Percentiles rank a stretch among this genome's conserved stretches.
These are phyloP conservation scores for Leptarthrus brevirostris DNA, from an alignment of 2,888 invertebrate species.

Conservation along the genomic window DNA sequence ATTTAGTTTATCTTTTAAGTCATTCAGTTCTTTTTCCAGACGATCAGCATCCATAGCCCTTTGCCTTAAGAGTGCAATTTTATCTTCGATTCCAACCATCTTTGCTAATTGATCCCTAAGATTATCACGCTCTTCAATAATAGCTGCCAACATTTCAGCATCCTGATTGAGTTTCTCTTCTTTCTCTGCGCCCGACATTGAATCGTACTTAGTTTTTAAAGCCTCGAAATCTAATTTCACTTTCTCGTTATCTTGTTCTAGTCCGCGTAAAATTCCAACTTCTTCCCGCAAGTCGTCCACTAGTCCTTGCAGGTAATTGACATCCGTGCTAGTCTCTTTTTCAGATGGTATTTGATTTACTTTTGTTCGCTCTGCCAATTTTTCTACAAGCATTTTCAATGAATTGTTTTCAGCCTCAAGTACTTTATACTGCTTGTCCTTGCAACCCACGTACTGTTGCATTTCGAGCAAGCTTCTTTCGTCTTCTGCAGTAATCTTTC, in stretches of 20 bases:
- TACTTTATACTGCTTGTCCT: constrained; percentile 60
- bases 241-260: constrained; percentile 30
- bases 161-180: not conserved
- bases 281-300: constrained; percentile 46
- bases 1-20: no score
- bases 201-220: constrained; percentile 3
- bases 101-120: constrained; percentile 45
- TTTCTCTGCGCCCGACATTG: not conserved
- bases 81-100: constrained; percentile 49
- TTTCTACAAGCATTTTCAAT: constrained; percentile 60
- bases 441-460: constrained; percentile 24
- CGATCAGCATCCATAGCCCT: constrained; percentile 48
- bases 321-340: constrained; percentile 39
- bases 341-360: not conserved
- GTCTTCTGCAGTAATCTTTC: constrained; percentile 27
- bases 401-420: constrained; percentile 60
- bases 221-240: constrained; percentile 21
- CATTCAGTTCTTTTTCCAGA: constrained; percentile 46
- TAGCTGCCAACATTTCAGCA: not conserved
- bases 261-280: constrained; percentile 21
- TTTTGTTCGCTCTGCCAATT: constrained; percentile 57
- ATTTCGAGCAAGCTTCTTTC: constrained; percentile 16
- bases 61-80: constrained; percentile 46
- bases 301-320: constrained; percentile 30
- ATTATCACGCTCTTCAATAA: constrained; percentile 38